Conservation (phyloP, 2,113 vertebrate genomes). For the Donacobius atricapilla region DNA sequence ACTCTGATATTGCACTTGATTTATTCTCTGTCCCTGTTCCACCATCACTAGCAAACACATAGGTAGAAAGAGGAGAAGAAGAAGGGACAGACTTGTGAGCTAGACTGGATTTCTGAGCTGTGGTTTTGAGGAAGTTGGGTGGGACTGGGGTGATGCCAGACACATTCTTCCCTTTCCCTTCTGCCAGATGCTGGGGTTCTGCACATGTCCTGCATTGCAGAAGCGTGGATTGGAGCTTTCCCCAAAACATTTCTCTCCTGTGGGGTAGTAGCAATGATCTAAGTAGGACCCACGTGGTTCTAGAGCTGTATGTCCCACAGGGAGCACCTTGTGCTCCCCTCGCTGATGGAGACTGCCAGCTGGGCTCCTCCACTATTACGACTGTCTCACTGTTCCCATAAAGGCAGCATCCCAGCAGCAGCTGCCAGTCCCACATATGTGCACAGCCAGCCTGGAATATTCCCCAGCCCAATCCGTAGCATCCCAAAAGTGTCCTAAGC, state of each 20-base stretch:
- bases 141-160: background rate
- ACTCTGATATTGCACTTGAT: background rate
- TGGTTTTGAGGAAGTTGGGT: background rate
- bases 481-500: background rate
- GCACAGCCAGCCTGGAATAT: no score
- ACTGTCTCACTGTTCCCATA: background rate
- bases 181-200: background rate
- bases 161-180: background rate
- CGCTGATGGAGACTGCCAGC: background rate
- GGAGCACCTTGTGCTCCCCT: background rate
- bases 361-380: background rate
- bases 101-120: background rate
- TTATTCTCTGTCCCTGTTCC: background rate
- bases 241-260: background rate
- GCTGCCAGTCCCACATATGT: background rate
- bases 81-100: background rate
- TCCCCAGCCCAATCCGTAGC: background rate
- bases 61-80: background rate
- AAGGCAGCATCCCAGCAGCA: background rate
- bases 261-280: background rate
- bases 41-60: background rate
- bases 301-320: background rate
- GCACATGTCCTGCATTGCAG: background rate
- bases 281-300: background rate
- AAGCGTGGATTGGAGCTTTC: background rate